Percentiles rank a stretch among this genome's conserved stretches.
These are phyloP conservation scores for Diplodus puntazzo DNA, from an alignment of 2,797 vertebrate species.

Conservation along the genomic window DNA sequence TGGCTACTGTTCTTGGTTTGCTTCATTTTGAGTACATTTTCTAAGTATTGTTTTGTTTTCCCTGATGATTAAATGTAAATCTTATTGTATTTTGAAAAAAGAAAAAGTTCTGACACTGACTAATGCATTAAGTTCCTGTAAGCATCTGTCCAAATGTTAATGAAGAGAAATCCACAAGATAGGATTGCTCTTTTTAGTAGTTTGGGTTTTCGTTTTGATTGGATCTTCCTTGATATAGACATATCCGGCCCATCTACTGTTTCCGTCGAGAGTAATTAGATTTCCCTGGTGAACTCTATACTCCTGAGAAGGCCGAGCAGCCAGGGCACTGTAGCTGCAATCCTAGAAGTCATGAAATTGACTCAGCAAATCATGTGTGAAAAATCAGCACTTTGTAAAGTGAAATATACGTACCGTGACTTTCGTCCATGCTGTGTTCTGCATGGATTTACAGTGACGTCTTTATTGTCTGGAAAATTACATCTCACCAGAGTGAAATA, in stretches of 20 bases:
- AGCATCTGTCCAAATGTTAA: not conserved
- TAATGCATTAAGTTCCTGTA: not conserved
- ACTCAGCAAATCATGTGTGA: conserved; percentile 65
- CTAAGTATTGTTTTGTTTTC: too few relatives aligned
- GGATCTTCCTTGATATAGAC: conserved; percentile 36
- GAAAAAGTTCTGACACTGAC: too few relatives aligned
- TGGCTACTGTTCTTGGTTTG: too few relatives aligned
- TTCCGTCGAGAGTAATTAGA: conserved; percentile 67
- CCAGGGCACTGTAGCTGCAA: conserved; percentile 47
- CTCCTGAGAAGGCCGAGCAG: conserved; percentile 70
- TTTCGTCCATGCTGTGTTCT: conserved; percentile 9
- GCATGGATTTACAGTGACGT: conserved; percentile 23
- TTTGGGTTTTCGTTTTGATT: conserved; percentile 48
- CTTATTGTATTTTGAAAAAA: too few relatives aligned
- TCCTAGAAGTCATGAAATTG: conserved; percentile 62
- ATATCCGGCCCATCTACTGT: conserved; percentile 54
- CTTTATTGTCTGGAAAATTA: conserved; percentile 37
- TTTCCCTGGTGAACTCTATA: conserved; percentile 74
- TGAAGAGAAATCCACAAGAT: not conserved
- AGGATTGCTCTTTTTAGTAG: not conserved
- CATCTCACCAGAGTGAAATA: conserved; percentile 3
- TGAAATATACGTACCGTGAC: conserved; percentile 37
- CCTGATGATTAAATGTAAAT: too few relatives aligned
- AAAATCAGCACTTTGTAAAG: conserved; percentile 56
- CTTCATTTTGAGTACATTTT: too few relatives aligned